Percentiles rank a stretch among this genome's conserved stretches.
phyloP scores from a whole-genome alignment of 2,888 invertebrate genomes.

The Athripsodes cinereus region DNA sequence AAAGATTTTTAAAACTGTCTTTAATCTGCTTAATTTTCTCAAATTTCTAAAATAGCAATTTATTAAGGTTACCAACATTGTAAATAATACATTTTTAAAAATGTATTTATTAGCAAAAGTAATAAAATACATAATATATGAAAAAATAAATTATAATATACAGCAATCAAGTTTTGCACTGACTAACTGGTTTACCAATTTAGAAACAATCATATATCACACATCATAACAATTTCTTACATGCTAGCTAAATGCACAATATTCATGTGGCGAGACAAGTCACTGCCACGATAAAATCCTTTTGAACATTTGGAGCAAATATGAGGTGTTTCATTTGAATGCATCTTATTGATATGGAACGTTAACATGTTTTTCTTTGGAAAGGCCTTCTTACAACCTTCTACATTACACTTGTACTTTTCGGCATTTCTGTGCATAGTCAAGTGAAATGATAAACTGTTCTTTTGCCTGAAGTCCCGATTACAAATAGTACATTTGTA shows the following conservation, averaged over 20 bases:
- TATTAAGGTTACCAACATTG: too few relatives aligned
- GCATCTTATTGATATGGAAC: slow-evolving; percentile 23
- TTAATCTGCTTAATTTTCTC: too few relatives aligned
- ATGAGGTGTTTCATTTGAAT: slow-evolving; percentile 22
- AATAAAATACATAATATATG: too few relatives aligned
- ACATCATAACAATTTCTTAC: background rate
- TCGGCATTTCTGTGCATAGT: slow-evolving; percentile 14
- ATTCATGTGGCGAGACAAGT: slow-evolving; percentile 24
- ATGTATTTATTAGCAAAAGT: too few relatives aligned
- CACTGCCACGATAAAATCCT: slow-evolving; percentile 25
- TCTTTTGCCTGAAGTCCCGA: slow-evolving; percentile 17
- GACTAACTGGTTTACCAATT: too few relatives aligned
- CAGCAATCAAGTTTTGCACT: too few relatives aligned
- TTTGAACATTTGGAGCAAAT: slow-evolving; percentile 23
- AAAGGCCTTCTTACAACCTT: slow-evolving; percentile 21
- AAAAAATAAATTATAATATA: too few relatives aligned
- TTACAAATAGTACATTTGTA: slow-evolving; percentile 20
- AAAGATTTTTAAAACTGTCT: too few relatives aligned
- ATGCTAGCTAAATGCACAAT: slow-evolving; percentile 11
- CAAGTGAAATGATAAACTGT: slow-evolving; percentile 13
- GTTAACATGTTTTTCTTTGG: slow-evolving; percentile 23
- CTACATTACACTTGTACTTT: slow-evolving; percentile 22
- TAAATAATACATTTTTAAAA: too few relatives aligned
- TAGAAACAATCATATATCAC: too few relatives aligned
- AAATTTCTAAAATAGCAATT: too few relatives aligned